phyloP scores from a whole-genome alignment of 92 coral and sea anemone genomes.

The Muricea muricata region DNA sequence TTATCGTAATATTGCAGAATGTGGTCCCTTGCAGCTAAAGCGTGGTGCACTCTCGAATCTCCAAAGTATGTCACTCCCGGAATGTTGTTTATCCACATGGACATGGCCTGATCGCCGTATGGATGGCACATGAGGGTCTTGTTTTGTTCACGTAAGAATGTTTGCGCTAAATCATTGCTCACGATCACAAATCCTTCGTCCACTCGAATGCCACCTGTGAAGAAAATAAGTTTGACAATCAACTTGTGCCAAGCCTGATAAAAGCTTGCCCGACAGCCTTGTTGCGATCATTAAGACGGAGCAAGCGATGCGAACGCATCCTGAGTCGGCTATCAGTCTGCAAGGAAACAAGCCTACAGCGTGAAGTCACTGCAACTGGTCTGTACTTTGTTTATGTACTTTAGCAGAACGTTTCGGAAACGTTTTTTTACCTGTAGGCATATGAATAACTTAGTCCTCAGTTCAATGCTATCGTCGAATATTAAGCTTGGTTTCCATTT shows the following conservation, averaged over 20 bases:
- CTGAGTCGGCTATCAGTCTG: too few species aligned
- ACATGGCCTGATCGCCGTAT: conserved; percentile 90
- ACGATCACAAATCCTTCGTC: conserved; percentile 92
- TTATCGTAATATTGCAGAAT: conserved; percentile 66
- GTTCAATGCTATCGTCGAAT: too few species aligned
- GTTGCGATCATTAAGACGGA: too few species aligned
- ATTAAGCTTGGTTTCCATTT: too few species aligned
- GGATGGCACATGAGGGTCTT: conserved; percentile 85
- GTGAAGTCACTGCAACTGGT: too few species aligned
- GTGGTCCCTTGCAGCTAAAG: conserved; percentile 76
- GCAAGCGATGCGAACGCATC: too few species aligned
- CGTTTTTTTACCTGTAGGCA: too few species aligned
- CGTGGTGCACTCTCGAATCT: conserved; percentile 85
- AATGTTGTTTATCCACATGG: conserved; percentile 91
- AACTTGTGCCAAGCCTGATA: too few species aligned
- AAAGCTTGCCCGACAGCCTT: background rate
- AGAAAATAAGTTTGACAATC: background rate
- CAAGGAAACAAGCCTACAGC: too few species aligned
- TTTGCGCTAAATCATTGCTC: conserved; percentile 74
- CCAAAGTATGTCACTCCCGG: conserved; percentile 81
- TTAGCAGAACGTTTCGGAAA: too few species aligned
- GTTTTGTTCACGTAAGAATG: conserved; percentile 68
- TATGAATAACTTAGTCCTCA: too few species aligned
- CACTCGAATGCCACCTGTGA: conserved; percentile 86
- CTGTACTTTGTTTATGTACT: too few species aligned